Base-by-base conservation (phyloP, 2,113 vertebrate genomes). In the Tretioscincus oriximinensis region DNA sequence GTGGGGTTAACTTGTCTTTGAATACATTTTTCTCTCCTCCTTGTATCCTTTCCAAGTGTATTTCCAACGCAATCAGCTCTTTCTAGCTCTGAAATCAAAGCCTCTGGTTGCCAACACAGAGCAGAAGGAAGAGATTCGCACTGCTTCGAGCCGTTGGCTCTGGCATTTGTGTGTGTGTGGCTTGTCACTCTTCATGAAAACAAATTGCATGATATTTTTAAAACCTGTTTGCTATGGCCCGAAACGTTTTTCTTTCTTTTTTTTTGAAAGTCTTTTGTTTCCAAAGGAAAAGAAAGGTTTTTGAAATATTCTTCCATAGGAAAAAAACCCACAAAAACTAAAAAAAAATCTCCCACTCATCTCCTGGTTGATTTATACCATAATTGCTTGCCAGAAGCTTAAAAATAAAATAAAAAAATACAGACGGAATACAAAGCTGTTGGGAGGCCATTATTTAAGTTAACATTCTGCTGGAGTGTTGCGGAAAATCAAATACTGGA, bases 341-440 rank as follows among this genome's bases (percentile, higher is more conserved):
- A 41, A 41, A 41, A 49, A 84, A 63, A 61, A 22, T 24, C 71
- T 74, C 35, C 58, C 3, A 1, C 35, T 20, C 61, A 28, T 2
- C 6, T 26, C 9, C 28, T 77, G 7, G 1, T 73, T 81, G 60
- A 41, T 82, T 92, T 92, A 61, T 41, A 60, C 28, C 26, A 28
- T 0, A 11, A 5, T 85, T 85, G 1, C 0, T 77, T 63, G 22
- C n/a, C 58, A 11, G 22, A 73, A 68, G 41, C 54, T 4, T 1
- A 79, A 73, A 82, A 70, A 51, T 35, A 1, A 1, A 68, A n/a
- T n/a, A n/a, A n/a, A 61, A 64, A 61, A 71, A 64, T 35, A 26
- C 49, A 45, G 49, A 69, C 1, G 11, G 65, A 73, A 16, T 63
- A 64, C 1, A 47, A 31, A 81, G 85, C 31, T 73, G 0, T 12